Evolutionary conservation across 2,797 vertebrate genomes (phyloP).

Genomic region (Cynopterus sphinx): DNA sequence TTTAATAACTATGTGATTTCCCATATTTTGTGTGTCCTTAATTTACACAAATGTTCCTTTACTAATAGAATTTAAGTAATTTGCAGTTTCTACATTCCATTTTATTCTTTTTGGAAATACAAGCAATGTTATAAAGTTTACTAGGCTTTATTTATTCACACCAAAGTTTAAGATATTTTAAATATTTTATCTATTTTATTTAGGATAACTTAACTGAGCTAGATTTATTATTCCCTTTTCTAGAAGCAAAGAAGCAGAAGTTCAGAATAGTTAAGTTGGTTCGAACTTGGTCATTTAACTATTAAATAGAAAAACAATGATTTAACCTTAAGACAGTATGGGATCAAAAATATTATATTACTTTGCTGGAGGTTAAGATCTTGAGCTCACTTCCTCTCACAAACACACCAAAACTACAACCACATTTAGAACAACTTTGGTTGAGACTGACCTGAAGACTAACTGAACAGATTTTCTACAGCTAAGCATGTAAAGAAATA

Average conservation of each 20-base stretch:
- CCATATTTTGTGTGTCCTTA: not conserved
- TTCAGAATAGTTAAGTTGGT: not conserved
- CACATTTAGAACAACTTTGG: not conserved
- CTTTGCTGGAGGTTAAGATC: not conserved
- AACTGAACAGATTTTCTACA: not conserved
- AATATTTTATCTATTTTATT: slow-evolving; percentile 45
- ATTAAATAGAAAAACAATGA: not conserved
- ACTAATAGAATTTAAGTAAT: not conserved
- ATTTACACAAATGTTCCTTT: not conserved
- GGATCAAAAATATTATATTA: not conserved
- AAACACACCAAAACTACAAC: not conserved
- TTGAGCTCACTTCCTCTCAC: not conserved
- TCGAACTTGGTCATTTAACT: not conserved
- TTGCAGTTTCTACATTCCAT: not conserved
- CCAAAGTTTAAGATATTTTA: not conserved
- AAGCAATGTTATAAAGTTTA: not conserved
- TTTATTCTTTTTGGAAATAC: not conserved
- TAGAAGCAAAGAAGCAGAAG: not conserved
- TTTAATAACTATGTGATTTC: not conserved
- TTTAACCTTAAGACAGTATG: not conserved
- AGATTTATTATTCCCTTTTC: not conserved
- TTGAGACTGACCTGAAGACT: not conserved
- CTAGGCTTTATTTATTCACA: not conserved
- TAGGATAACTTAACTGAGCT: not conserved
- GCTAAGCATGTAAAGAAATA: not conserved